Evolutionary conservation across 2,797 vertebrate species (phyloP).

Genomic region (Crocidura indochinensis): DNA sequence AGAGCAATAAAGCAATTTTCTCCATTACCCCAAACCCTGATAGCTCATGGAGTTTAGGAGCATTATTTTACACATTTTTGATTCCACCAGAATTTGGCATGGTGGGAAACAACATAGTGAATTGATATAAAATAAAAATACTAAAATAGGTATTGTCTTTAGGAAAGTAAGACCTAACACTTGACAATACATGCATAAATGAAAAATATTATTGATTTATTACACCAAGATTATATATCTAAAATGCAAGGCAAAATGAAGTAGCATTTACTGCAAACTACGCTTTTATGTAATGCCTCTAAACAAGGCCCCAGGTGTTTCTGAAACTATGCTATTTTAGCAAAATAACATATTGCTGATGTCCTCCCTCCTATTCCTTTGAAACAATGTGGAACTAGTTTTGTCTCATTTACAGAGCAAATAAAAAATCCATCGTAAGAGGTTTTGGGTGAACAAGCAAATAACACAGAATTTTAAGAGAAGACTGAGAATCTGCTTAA

Average conservation of each 20-base stretch:
- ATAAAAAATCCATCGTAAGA: slow-evolving; percentile 28
- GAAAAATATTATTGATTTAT: slow-evolving; percentile 71
- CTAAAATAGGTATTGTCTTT: slow-evolving; percentile 44
- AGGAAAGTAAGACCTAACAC: slow-evolving; percentile 47
- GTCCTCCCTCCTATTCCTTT: slow-evolving; percentile 39
- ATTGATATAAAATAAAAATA: slow-evolving; percentile 66
- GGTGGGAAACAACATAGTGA: neutral
- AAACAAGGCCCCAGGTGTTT: slow-evolving; percentile 67
- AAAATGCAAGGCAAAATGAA: slow-evolving; percentile 54
- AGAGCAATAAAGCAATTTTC: slow-evolving; percentile 44
- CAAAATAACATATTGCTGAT: slow-evolving; percentile 66
- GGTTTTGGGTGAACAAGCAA: slow-evolving; percentile 28
- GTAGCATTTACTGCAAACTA: slow-evolving; percentile 35
- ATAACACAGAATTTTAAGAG: slow-evolving; percentile 63
- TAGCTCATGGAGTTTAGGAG: slow-evolving; percentile 40
- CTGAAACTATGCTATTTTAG: slow-evolving; percentile 72
- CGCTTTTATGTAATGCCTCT: slow-evolving; percentile 58
- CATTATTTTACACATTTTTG: slow-evolving; percentile 60
- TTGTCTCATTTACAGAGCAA: slow-evolving; percentile 75
- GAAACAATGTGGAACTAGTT: slow-evolving; percentile 70
- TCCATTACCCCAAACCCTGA: neutral
- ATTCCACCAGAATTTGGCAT: slow-evolving; percentile 33
- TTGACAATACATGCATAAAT: slow-evolving; percentile 22
- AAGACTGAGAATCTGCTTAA: slow-evolving; percentile 34
- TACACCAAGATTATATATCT: slow-evolving; percentile 22